These are phyloP conservation scores for Acanthornis magna DNA, from an alignment of 2,797 vertebrate species.

Conservation along the genomic window DNA sequence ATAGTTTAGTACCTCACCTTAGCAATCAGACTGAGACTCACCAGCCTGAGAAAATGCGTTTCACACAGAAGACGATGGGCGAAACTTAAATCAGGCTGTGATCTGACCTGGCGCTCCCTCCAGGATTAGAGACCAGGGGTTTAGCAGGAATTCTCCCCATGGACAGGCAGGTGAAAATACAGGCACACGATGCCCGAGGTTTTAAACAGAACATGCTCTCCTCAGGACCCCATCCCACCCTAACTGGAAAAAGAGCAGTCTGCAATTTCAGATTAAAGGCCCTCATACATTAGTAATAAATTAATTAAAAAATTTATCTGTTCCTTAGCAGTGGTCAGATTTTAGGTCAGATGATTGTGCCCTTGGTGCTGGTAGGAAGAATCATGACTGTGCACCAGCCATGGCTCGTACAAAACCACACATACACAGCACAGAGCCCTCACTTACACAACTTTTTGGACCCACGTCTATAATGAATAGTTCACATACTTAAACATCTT, in stretches of 20 bases:
- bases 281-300: not conserved
- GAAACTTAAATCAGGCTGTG: not conserved
- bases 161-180: accelerated
- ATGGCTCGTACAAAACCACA: not conserved
- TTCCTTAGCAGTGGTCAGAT: not conserved
- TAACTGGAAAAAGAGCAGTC: not conserved
- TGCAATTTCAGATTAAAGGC: not conserved
- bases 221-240: not conserved
- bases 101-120: not conserved
- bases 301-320: not conserved
- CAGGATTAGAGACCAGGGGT: not conserved
- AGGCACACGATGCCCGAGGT: accelerated
- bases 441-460: not conserved
- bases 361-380: not conserved
- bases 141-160: not conserved
- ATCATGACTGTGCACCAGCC: not conserved
- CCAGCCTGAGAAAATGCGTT: not conserved
- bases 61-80: not conserved
- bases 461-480: accelerated
- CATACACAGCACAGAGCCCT: not conserved
- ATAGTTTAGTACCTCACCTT: not conserved
- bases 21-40: not conserved
- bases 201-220: not conserved
- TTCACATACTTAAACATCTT: not conserved
- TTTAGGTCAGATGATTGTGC: not conserved